A percentile compares a stretch with the other conserved stretches of the same genome.
These are phyloP conservation scores for Dolichallabes microphthalmus DNA, from an alignment of 2,113 vertebrate species.

Conservation along the genomic window DNA sequence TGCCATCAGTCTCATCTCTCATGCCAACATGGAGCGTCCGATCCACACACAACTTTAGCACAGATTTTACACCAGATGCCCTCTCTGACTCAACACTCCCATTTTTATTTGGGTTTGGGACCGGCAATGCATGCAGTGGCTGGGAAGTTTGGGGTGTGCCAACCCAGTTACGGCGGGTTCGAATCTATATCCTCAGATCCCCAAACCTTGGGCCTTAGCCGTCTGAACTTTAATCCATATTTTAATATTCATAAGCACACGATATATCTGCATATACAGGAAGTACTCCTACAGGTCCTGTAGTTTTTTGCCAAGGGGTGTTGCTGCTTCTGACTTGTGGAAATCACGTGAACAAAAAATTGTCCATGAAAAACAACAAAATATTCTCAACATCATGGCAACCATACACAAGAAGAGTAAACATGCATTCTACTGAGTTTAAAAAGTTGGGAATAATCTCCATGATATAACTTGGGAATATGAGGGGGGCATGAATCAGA, in stretches of 20 bases:
- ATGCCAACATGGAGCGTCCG: no score
- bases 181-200: no score
- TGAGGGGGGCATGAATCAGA: neutral
- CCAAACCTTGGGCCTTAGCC: no score
- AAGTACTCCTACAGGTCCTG: neutral
- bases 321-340: neutral
- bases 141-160: no score
- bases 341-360: neutral
- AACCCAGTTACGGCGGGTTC: no score
- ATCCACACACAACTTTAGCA: no score
- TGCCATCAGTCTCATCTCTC: neutral
- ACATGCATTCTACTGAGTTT: neutral
- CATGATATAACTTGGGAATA: neutral
- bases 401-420: neutral
- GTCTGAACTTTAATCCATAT: neutral
- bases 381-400: neutral
- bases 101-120: no score
- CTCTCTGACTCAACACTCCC: no score
- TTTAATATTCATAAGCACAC: neutral
- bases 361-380: neutral
- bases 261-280: neutral
- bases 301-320: neutral
- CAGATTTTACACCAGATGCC: no score
- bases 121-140: no score
- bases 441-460: neutral